A percentile compares a stretch with the other conserved stretches of the same genome.
Conservation (phyloP, 1,140 invertebrate species). For the Heliconius congener region DNA sequence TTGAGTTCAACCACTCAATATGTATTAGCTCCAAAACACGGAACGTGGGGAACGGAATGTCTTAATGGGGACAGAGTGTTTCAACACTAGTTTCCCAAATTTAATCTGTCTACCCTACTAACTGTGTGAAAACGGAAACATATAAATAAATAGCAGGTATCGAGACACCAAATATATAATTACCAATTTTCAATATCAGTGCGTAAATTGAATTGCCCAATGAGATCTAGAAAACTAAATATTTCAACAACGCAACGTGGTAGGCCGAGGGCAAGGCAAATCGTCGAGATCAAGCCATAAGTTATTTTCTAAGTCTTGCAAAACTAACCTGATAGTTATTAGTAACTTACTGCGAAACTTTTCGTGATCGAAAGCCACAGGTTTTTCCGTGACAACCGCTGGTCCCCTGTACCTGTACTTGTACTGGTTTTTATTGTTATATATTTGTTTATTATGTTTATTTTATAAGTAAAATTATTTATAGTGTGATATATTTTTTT, state of each 20-base stretch:
- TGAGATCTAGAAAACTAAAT: conserved; percentile 20
- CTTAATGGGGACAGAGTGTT: no score
- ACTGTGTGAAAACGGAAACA: no score
- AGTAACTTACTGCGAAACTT: conserved; percentile 66
- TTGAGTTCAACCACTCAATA: no score
- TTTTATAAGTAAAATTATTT: no score
- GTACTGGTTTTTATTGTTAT: neutral
- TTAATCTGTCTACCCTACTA: no score
- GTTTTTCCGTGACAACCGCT: conserved; percentile 58
- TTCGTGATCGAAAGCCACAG: conserved; percentile 70
- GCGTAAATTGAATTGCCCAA: neutral
- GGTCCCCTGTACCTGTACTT: conserved; percentile 37
- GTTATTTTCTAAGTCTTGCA: conserved; percentile 59
- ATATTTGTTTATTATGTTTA: neutral
- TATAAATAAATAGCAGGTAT: no score
- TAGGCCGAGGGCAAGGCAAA: conserved; percentile 40
- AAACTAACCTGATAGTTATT: conserved; percentile 55
- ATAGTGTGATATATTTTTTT: neutral
- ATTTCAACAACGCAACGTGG: conserved; percentile 21
- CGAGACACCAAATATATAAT: no score
- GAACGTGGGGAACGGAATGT: no score
- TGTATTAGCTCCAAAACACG: no score
- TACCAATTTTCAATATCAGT: neutral
- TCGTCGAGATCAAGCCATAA: conserved; percentile 46
- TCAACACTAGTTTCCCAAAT: no score